Base-by-base conservation (phyloP, 2,797 vertebrate genomes). In the Perdix hodgsoniae region DNA sequence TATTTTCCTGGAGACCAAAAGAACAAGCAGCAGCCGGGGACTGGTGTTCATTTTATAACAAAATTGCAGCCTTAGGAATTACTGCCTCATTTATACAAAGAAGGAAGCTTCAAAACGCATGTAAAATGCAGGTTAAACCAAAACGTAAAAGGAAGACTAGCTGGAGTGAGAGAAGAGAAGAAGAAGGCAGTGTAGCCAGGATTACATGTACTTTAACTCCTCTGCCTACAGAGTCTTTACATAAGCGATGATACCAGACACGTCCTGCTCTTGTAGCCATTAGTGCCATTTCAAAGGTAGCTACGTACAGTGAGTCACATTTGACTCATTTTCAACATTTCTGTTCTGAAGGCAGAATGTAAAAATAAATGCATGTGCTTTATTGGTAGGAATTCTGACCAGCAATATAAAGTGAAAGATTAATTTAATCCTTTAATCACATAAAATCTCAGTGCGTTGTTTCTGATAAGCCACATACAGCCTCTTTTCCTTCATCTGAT, bases 361-460 rank as follows among this genome's bases (percentile, higher is more conserved):
- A 65, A 93, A 88, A 95, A 87, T 79, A 88, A 91, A 94, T 44
- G 86, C 76, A 86, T 31, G 26, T 59, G 61, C 31, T 33, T 95
- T 90, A 82, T 39, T 60, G 29, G 86, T 88, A 83, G 74, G 78
- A 96, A 90, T 86, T 95, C 79, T 88, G 39, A 96, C 59, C 75
- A 83, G 95, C 84, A 78, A 64, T 84, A 93, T 63, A 35, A 89
- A 96, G 69, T 12, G 45, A 87, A 97, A 91, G 33, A 94, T 75
- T 64, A 72, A 83, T 78, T 85, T 94, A 76, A 88, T 92, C 76
- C 77, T 83, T 33, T 65, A 87, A 97, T 90, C 49, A 71, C 49
- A 66, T 60, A 65, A 89, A 60, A 65, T 39, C 37, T 90, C 71
- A 44, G 35, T 35, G 29, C 59, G 19, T 85, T 61, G 39, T 85